phyloP scores from a whole-genome alignment of 2,113 vertebrate species.

The Eretmodus cyanostictus region DNA sequence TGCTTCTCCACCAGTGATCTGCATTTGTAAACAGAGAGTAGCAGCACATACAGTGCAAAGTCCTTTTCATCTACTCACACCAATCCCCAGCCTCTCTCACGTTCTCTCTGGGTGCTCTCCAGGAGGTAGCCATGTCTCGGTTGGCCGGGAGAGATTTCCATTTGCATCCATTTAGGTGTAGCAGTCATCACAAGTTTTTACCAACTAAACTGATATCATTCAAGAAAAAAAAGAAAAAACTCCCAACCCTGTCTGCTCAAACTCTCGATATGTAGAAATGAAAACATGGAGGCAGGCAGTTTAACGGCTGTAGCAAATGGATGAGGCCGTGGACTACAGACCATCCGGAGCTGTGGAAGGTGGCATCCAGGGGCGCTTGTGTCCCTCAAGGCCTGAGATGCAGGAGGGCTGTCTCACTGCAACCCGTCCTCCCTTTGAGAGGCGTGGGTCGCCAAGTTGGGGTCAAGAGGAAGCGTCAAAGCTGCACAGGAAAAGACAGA shows the following conservation, averaged over 20 bases:
- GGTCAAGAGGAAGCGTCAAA: slow-evolving; percentile 75
- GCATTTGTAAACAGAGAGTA: slow-evolving; percentile 65
- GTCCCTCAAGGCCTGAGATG: slow-evolving; percentile 33
- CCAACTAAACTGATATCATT: neutral
- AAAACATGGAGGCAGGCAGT: slow-evolving; percentile 57
- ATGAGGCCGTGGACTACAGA: slow-evolving; percentile 19
- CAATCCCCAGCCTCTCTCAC: neutral
- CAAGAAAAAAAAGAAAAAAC: neutral
- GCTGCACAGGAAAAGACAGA: slow-evolving; percentile 29
- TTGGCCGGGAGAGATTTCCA: slow-evolving; percentile 43
- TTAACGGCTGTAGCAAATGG: slow-evolving; percentile 29
- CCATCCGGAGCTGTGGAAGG: slow-evolving; percentile 3
- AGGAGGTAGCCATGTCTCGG: slow-evolving; percentile 53
- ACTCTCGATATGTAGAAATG: slow-evolving; percentile 47
- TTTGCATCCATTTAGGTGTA: slow-evolving; percentile 12
- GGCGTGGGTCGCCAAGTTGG: neutral
- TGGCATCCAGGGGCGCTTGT: neutral
- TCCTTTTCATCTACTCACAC: slow-evolving; percentile 5
- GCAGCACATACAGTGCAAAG: neutral
- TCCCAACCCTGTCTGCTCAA: neutral
- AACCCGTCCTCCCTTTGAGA: neutral
- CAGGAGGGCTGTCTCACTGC: neutral
- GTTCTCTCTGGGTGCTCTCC: slow-evolving; percentile 11
- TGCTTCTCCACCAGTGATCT: slow-evolving; percentile 45
- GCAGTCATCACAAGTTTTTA: slow-evolving; percentile 25